Base-by-base conservation (phyloP, 1,140 invertebrate species). In the Cyclargus thomasi region DNA sequence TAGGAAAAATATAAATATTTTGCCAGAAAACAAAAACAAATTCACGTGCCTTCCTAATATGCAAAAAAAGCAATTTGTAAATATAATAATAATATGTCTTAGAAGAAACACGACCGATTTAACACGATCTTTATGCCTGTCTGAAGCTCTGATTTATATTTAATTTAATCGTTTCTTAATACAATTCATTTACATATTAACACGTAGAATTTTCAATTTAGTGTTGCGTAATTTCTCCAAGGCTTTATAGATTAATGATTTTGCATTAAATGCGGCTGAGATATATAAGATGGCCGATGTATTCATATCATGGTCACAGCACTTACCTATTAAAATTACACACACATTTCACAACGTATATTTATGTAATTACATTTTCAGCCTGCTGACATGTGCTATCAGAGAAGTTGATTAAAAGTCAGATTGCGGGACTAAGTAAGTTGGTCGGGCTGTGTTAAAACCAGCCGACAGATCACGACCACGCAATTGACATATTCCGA, bases 151-250 rank as follows among this genome's bases (percentile, higher is more conserved):
- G 39, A 47, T 47, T 47, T 47, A 47, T 47, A 14, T 47, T 47
- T 47, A 47, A 47, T 47, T 47, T 47, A 47, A 47, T 14, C 39
- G 29, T 29, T 29, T 29, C 14, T 47, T 47, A 47, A 47, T 14
- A 14, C 14, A 16, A 14, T 14, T 47, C 10, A 47, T 47, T 47
- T 47, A 47, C 39, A 47, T 47, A 47, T 47, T 47, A 16, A 47
- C 39, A 47, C 39, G 39, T 59, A 11, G 55, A 59, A 21, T 59
- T 59, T 59, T 21, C 55, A 59, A 59, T 59, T 59, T 59, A 18
- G 20, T 20, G 18, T 59, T 59, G 18, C 55, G 55, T 59, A 20
- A 59, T 59, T 20, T 59, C 55, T 8, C 4, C 55, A 59, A 22
- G 55, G 18, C 20, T 59, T 10, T 11, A 17, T 59, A 59, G 55